Evolutionary conservation across 2,888 invertebrate species (phyloP).

Genomic region (Dorcus hopei): DNA sequence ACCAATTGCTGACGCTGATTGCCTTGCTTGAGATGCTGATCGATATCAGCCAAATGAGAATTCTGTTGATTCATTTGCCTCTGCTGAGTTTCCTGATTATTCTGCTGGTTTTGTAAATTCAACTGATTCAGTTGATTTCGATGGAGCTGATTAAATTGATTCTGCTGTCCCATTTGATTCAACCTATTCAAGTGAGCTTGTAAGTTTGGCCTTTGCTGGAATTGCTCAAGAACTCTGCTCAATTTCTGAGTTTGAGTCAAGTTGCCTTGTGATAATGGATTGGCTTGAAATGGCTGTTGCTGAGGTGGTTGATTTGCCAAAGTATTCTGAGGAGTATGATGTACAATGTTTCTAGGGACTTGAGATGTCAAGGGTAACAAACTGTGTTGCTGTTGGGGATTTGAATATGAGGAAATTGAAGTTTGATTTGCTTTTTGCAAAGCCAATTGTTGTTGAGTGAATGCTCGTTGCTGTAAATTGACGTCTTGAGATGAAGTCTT

Average conservation of each 20-base stretch:
- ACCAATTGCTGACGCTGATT: background rate
- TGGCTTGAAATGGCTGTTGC: conserved; percentile 41
- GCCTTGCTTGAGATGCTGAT: background rate
- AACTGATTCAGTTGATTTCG: conserved; percentile 10
- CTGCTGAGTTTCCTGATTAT: conserved; percentile 6
- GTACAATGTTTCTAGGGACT: conserved; percentile 44
- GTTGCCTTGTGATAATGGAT: conserved; percentile 8
- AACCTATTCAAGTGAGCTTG: conserved; percentile 25
- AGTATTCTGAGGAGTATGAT: conserved; percentile 38
- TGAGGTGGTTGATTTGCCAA: conserved; percentile 45
- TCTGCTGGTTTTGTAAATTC: conserved; percentile 9
- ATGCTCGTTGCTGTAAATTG: conserved; percentile 28
- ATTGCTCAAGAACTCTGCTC: conserved; percentile 15
- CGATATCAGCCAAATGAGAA: conserved; percentile 1
- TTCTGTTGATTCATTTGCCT: conserved; percentile 12
- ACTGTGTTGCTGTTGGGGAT: conserved; percentile 20
- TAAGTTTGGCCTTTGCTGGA: conserved; percentile 30
- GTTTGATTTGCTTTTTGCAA: conserved; percentile 29
- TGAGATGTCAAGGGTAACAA: conserved; percentile 29
- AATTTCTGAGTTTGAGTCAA: conserved; percentile 13
- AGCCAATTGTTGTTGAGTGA: conserved; percentile 21
- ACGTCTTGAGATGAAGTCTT: conserved; percentile 32
- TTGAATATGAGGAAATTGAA: conserved; percentile 24
- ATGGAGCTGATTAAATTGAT: conserved; percentile 11
- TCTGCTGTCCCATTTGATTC: conserved; percentile 11